phyloP scores from a whole-genome alignment of 2,113 vertebrate genomes.

The Calonectris borealis region DNA sequence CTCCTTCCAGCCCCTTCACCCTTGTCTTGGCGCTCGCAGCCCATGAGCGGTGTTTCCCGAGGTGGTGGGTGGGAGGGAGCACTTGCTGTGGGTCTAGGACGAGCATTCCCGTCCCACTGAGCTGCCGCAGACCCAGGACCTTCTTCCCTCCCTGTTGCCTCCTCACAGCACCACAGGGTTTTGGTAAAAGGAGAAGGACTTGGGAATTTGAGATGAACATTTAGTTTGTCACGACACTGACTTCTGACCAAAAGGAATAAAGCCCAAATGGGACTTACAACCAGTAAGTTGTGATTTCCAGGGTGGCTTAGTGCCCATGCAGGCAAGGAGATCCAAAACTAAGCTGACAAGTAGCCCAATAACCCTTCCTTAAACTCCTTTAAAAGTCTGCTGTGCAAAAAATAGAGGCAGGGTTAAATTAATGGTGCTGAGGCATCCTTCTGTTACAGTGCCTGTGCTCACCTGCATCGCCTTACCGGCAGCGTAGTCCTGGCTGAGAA shows the following conservation, averaged over 20 bases:
- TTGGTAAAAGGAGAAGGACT: neutral
- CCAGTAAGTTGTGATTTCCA: neutral
- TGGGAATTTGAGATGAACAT: neutral
- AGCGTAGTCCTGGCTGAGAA: neutral
- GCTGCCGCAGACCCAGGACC: neutral
- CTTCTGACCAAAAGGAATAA: neutral
- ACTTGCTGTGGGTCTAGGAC: neutral
- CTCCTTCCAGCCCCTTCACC: neutral
- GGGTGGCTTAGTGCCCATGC: neutral
- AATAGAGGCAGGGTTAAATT: neutral
- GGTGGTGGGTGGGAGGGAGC: rapidly evolving
- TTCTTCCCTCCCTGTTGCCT: neutral
- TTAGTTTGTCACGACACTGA: neutral
- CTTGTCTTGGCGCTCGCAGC: neutral
- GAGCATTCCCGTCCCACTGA: neutral
- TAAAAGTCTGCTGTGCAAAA: neutral
- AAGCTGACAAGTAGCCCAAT: neutral
- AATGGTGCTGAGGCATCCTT: neutral
- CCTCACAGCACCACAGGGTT: neutral
- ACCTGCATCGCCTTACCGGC: neutral
- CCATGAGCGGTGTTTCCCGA: rapidly evolving
- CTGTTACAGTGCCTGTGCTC: neutral
- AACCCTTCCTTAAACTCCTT: neutral
- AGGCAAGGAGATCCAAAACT: neutral
- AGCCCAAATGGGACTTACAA: neutral